Evolutionary conservation across 2,888 invertebrate species (phyloP).

Genomic region (Drosophila macrospina): DNA sequence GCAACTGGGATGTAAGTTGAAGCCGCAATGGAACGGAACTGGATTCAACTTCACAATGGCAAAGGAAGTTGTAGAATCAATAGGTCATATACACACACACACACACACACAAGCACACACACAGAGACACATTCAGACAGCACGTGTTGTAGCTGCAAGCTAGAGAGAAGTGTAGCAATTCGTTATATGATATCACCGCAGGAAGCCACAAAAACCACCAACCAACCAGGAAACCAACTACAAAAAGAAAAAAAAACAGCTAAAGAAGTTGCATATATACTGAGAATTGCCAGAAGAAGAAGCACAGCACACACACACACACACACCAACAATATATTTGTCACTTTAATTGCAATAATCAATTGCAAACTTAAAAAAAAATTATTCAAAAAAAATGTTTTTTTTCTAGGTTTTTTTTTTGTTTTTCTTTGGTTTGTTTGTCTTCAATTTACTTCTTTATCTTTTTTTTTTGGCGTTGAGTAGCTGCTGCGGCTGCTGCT

Average conservation of each 20-base stretch:
- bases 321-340: constrained; percentile 16
- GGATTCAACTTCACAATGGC: constrained; percentile 40
- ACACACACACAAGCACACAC: constrained; percentile 23
- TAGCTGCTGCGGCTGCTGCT: constrained; percentile 42
- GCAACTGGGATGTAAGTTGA: constrained; percentile 40
- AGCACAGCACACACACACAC: background rate
- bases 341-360: constrained; percentile 27
- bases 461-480: constrained; percentile 27
- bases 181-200: constrained; percentile 77
- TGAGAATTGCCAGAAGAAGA: constrained; percentile 7
- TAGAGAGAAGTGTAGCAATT: constrained; percentile 37
- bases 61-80: constrained; percentile 75
- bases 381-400: constrained; percentile 11
- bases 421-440: background rate
- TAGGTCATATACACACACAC: constrained; percentile 65
- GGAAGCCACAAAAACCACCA: constrained; percentile 73
- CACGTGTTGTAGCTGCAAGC: constrained; percentile 55
- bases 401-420: background rate
- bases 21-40: constrained; percentile 45
- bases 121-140: constrained; percentile 29
- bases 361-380: constrained; percentile 15
- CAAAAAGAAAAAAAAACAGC: constrained; percentile 16
- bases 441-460: constrained; percentile 7
- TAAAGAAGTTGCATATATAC: constrained; percentile 24
- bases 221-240: constrained; percentile 11